These are phyloP conservation scores for Psylliodes chrysocephalus DNA, from an alignment of 2,888 invertebrate genomes.

Conservation along the genomic window DNA sequence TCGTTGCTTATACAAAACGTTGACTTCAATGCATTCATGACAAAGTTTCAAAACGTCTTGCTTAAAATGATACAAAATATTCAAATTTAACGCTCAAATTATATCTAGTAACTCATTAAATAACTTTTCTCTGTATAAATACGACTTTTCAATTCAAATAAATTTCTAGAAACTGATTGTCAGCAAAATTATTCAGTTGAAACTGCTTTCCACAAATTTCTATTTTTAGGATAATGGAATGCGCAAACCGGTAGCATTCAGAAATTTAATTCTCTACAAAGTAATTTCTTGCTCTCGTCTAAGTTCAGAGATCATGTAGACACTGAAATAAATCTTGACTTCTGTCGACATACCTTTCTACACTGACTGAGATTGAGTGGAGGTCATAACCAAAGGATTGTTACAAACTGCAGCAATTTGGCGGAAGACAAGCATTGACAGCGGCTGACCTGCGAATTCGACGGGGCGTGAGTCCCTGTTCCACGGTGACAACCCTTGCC, in stretches of 20 bases:
- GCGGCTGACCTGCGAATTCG: slow-evolving; percentile 59
- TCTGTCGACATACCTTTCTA: slow-evolving; percentile 15
- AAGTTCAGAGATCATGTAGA: background rate
- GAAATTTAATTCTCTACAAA: background rate
- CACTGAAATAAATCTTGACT: slow-evolving; percentile 31
- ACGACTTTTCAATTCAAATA: too few relatives aligned
- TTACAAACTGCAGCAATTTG: slow-evolving; percentile 54
- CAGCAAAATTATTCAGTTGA: too few relatives aligned
- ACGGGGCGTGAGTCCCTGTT: slow-evolving; percentile 48
- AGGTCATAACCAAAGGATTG: slow-evolving; percentile 43
- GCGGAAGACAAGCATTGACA: slow-evolving; percentile 57
- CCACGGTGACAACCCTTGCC: slow-evolving; percentile 54
- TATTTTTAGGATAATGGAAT: background rate
- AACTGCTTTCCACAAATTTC: too few relatives aligned
- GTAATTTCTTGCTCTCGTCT: background rate
- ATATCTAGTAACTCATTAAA: too few relatives aligned
- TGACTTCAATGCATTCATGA: too few relatives aligned
- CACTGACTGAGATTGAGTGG: slow-evolving; percentile 42
- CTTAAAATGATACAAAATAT: too few relatives aligned
- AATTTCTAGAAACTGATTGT: too few relatives aligned
- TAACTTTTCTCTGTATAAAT: too few relatives aligned
- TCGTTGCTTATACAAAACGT: too few relatives aligned
- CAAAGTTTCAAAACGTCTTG: too few relatives aligned
- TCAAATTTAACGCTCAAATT: too few relatives aligned
- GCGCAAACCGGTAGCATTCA: background rate